Evolutionary conservation across 1,140 invertebrate species (phyloP), one percentile per base, ranked within the genome.

Genomic region (Archivesica marissinica): DNA sequence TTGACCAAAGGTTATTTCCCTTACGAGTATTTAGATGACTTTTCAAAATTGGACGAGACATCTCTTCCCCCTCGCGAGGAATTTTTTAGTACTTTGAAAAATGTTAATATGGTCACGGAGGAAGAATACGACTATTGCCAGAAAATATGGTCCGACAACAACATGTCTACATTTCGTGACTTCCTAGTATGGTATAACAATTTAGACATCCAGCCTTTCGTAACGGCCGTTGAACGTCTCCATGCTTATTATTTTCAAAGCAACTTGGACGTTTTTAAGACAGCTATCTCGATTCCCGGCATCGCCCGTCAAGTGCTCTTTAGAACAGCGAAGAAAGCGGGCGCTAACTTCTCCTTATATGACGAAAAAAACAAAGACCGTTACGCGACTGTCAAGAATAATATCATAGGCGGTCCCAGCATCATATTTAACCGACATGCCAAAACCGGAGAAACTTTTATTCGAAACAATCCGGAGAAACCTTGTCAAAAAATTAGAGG

Each of bases 111-210:
- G n/a, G n/a, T 89, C 52, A 25, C 59, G 9, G 28, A 35, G 3
- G 86, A 89, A 47, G 75, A 89, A 9, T 88, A 89, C 38, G 20
- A 33, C 4, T 72, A 61, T 35, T 86, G 81, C 64, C 61, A 86
- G 59, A 25, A 28, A 15, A 54, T 86, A 6, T 89, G 86, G 88
- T 35, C 52, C n/a, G 66, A 83, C 6, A n/a, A 85, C 3, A 38
- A 84, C 28, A 87, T 88, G 88, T 70, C 30, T 15, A 78, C 59
- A 0, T 35, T 88, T 28, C 9, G 44, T 33, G 85, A 89, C 38
- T 89, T 89, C 23, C 44, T 89, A 0, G 66, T 76, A 0, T 86
- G 77, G 77, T 88, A 85, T 70, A 88, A 86, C 61, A 81, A 81
- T 66, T 38, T 75, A 59, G 81, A 88, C 33, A 70, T 85, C 15